Conservation (phyloP, 2,797 vertebrate genomes). For the Sebastes matsubarae region DNA sequence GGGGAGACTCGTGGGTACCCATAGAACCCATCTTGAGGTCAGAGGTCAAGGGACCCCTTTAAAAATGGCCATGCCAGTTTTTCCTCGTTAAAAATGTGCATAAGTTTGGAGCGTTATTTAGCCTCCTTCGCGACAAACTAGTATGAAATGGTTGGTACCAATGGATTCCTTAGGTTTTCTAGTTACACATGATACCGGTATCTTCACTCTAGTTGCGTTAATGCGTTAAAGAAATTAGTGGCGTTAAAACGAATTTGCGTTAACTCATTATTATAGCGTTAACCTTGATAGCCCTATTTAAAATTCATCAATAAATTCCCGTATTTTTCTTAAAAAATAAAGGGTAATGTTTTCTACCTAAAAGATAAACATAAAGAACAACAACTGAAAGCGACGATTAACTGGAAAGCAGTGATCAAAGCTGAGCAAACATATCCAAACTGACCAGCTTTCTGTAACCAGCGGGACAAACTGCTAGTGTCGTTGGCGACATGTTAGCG, state of each 20-base stretch:
- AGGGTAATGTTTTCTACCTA: neutral
- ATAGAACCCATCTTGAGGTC: too few species aligned
- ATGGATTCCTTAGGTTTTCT: too few species aligned
- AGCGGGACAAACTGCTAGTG: neutral
- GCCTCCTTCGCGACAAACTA: rapidly evolving
- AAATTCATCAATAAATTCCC: neutral
- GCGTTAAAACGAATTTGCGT: too few species aligned
- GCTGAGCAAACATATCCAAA: neutral
- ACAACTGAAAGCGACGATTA: too few species aligned
- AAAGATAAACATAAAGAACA: neutral
- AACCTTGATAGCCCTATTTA: too few species aligned
- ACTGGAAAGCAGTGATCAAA: neutral
- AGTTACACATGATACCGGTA: rapidly evolving
- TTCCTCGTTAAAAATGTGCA: rapidly evolving
- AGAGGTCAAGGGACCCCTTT: too few species aligned
- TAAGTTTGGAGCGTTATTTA: too few species aligned
- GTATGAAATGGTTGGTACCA: too few species aligned
- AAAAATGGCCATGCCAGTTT: too few species aligned
- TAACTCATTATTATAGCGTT: too few species aligned
- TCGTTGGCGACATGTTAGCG: neutral
- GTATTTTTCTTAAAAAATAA: neutral
- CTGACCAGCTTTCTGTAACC: neutral
- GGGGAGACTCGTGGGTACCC: too few species aligned
- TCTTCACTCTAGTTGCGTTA: rapidly evolving
- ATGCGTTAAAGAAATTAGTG: too few species aligned